phyloP scores from a whole-genome alignment of 2,888 invertebrate genomes.

The Lysandra coridon region DNA sequence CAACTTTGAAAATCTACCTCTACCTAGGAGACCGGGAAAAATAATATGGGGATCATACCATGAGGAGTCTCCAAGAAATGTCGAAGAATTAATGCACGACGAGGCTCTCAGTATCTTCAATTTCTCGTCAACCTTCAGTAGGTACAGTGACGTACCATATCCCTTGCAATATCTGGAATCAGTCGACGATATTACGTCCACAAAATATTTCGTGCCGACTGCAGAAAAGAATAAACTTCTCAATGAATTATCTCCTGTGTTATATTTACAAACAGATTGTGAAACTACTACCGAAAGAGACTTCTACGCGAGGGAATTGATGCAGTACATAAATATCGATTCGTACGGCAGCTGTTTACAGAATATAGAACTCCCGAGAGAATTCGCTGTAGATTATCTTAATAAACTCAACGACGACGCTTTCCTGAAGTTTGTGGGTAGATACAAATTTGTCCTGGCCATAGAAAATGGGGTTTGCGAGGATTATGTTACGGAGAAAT shows the following conservation, averaged over 20 bases:
- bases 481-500: slow-evolving; percentile 93
- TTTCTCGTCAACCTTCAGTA: slow-evolving; percentile 89
- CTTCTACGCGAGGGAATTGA: slow-evolving; percentile 85
- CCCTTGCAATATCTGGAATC: slow-evolving; percentile 85
- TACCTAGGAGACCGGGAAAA: slow-evolving; percentile 78
- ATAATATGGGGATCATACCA: slow-evolving; percentile 89
- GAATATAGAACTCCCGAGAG: slow-evolving; percentile 85
- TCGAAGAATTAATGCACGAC: slow-evolving; percentile 83
- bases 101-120: slow-evolving; percentile 85
- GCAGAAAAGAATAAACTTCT: slow-evolving; percentile 78
- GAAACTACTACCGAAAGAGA: slow-evolving; percentile 89
- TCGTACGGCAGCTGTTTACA: slow-evolving; percentile 90
- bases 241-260: slow-evolving; percentile 81
- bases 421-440: slow-evolving; percentile 82
- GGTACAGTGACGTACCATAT: slow-evolving; percentile 86
- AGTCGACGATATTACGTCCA: slow-evolving; percentile 76
- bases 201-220: slow-evolving; percentile 78
- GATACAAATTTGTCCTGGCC: slow-evolving; percentile 91
- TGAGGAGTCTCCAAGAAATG: slow-evolving; percentile 93
- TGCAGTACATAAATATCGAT: slow-evolving; percentile 86
- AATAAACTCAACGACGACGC: slow-evolving; percentile 82
- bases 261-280: slow-evolving; percentile 91
- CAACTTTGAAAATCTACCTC: slow-evolving; percentile 83
- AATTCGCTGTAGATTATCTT: slow-evolving; percentile 82
- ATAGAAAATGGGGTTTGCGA: slow-evolving; percentile 91